Percentiles rank a stretch among this genome's conserved stretches.
These are phyloP conservation scores for Odontocerum albicorne DNA, from an alignment of 2,888 invertebrate species.

Conservation along the genomic window DNA sequence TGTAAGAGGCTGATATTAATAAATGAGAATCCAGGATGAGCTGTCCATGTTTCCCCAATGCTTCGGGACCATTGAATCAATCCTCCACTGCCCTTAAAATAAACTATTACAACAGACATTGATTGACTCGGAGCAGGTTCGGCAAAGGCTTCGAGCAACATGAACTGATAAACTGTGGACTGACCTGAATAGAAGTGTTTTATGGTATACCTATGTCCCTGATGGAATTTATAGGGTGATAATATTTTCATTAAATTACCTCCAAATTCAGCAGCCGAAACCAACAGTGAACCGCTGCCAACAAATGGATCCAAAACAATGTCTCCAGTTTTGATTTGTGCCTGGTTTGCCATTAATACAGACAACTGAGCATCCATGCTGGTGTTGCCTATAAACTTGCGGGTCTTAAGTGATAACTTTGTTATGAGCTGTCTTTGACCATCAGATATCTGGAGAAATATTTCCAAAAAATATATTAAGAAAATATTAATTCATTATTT, in stretches of 20 bases:
- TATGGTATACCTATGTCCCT: too few species aligned
- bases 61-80: too few species aligned
- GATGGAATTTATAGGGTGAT: too few species aligned
- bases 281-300: slow-evolving; percentile 80
- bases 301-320: slow-evolving; percentile 95
- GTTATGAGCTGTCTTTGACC: slow-evolving; percentile 83
- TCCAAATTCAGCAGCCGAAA: slow-evolving; percentile 89
- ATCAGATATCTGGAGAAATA: slow-evolving; percentile 66
- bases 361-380: slow-evolving; percentile 97
- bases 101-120: too few species aligned
- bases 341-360: slow-evolving; percentile 95
- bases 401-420: slow-evolving; percentile 80
- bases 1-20: too few species aligned
- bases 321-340: slow-evolving; percentile 68
- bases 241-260: slow-evolving; percentile 50
- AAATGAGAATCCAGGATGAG: too few species aligned
- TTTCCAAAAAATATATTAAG: slow-evolving; percentile 13
- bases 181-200: too few species aligned
- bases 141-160: too few species aligned
- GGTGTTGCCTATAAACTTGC: slow-evolving; percentile 97
- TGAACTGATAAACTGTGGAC: too few species aligned
- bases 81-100: too few species aligned
- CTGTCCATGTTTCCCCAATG: too few species aligned
- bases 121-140: too few species aligned
- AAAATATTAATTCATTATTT: slow-evolving; percentile 23